Conservation (phyloP, 2,797 vertebrate species). For the Poeciliopsis presidionis region DNA sequence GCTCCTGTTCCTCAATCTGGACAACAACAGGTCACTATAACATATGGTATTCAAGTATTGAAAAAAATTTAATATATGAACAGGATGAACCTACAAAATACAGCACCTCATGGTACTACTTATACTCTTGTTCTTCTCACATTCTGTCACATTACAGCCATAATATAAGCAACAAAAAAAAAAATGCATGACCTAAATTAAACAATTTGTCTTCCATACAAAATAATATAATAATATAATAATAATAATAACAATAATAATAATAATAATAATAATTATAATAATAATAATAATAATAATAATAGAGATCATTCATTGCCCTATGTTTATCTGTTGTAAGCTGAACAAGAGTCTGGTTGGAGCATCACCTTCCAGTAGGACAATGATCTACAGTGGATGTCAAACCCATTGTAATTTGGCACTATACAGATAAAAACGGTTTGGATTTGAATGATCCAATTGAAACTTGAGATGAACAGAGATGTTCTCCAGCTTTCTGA, state of each 20-base stretch:
- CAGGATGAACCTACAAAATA: neutral
- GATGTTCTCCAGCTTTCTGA: neutral
- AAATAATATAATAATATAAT: neutral
- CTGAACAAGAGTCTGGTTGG: too few relatives aligned
- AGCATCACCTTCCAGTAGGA: too few relatives aligned
- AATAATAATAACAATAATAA: too few relatives aligned
- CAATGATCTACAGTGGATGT: neutral
- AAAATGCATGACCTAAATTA: neutral
- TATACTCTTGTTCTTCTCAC: neutral
- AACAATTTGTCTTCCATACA: neutral
- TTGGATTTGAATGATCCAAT: too few relatives aligned
- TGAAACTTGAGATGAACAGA: neutral
- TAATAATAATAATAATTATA: neutral
- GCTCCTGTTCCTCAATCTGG: slow-evolving; percentile 82
- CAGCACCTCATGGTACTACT: neutral
- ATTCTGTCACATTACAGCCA: neutral
- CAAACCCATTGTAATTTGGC: too few relatives aligned
- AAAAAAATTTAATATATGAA: neutral
- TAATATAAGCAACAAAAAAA: neutral
- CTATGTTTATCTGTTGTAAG: neutral
- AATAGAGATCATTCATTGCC: neutral
- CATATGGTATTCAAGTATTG: neutral
- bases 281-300: too few relatives aligned
- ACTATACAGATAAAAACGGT: too few relatives aligned
- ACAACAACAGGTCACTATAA: slow-evolving; percentile 78